Evolutionary conservation across 2,113 vertebrate genomes (phyloP).

Genomic region (Trogon melanurus): DNA sequence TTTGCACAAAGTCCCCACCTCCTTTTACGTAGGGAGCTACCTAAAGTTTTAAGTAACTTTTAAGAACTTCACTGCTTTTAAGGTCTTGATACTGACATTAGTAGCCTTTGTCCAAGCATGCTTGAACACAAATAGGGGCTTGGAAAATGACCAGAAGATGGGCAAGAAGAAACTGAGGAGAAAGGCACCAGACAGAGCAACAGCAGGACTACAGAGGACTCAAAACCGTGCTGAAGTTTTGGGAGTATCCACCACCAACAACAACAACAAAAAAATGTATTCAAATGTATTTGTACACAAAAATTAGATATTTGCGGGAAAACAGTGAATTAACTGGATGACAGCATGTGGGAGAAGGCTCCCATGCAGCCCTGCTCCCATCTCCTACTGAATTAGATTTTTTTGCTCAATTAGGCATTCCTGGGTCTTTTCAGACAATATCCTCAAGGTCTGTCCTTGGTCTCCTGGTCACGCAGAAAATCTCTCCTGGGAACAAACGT

Average conservation of each 20-base stretch:
- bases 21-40: not conserved
- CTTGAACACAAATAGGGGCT: fast-evolving
- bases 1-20: not conserved
- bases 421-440: not conserved
- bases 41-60: not conserved
- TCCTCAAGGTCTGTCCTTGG: slow-evolving; percentile 30
- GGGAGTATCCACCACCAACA: too few relatives aligned
- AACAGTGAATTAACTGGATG: not conserved
- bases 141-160: not conserved
- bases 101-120: not conserved
- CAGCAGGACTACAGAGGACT: not conserved
- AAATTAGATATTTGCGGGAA: not conserved
- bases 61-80: not conserved
- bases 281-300: not conserved
- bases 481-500: slow-evolving; percentile 20
- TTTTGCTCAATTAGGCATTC: not conserved
- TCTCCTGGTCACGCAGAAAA: not conserved
- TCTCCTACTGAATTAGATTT: not conserved
- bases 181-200: not conserved
- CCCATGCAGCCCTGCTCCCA: not conserved
- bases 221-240: not conserved
- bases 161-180: not conserved
- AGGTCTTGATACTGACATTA: not conserved
- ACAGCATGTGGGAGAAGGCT: not conserved
- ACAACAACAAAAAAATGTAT: not conserved